phyloP scores from a whole-genome alignment of 2,797 vertebrate genomes.

The Megalops cyprinoides region DNA sequence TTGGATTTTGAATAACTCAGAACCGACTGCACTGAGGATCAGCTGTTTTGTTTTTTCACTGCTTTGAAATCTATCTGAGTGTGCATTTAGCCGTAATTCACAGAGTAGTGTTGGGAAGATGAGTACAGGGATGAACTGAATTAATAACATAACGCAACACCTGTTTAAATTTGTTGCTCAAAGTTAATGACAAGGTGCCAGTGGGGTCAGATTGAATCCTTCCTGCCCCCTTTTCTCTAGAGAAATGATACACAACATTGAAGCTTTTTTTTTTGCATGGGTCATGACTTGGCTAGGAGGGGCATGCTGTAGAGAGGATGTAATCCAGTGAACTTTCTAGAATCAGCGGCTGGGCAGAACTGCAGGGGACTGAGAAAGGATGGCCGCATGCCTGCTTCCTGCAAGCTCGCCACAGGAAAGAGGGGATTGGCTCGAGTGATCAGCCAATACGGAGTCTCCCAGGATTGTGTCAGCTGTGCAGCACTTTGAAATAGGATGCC shows the following conservation, averaged over 20 bases:
- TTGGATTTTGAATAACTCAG: no score
- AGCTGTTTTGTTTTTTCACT: no score
- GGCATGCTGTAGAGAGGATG: not conserved
- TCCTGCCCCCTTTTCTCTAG: not conserved
- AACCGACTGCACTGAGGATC: no score
- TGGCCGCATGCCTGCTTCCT: not conserved
- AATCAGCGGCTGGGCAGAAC: constrained; percentile 1
- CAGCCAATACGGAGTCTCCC: not conserved
- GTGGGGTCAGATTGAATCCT: no score
- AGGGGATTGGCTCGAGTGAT: not conserved
- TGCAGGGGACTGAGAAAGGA: not conserved
- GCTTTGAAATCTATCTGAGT: no score
- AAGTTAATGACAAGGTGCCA: no score
- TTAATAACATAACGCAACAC: no score
- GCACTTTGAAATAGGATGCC: no score
- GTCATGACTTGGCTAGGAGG: not conserved
- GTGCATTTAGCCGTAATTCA: no score
- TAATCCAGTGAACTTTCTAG: constrained; percentile 11
- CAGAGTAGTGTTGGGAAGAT: no score
- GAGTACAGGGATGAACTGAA: no score
- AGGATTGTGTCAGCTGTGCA: not conserved
- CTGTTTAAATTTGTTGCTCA: no score
- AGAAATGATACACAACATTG: not conserved
- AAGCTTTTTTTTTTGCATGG: not conserved
- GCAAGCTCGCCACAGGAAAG: not conserved